phyloP scores from a whole-genome alignment of 92 coral and sea anemone genomes.

The Zoanthus sansibaricus region DNA sequence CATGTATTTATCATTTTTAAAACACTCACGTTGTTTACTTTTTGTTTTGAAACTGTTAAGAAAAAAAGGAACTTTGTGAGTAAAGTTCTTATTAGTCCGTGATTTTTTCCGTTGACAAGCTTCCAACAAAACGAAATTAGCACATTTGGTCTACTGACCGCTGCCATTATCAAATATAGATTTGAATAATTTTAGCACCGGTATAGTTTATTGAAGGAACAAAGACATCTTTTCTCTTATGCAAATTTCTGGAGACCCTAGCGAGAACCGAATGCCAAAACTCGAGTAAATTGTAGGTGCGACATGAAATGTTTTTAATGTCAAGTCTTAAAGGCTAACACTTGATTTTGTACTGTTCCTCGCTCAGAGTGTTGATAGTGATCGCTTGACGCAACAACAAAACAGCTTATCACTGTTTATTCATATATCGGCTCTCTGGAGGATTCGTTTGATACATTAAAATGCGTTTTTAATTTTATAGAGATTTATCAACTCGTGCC shows the following conservation, averaged over 20 bases:
- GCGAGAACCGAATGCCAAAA: constrained; percentile 19
- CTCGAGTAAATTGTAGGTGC: constrained; percentile 17
- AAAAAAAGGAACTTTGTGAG: not conserved
- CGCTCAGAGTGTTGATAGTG: not conserved
- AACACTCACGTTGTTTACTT: not conserved
- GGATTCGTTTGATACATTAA: not conserved
- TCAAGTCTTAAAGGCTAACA: not conserved
- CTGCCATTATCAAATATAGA: constrained; percentile 38
- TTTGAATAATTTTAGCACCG: constrained; percentile 46
- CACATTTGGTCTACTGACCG: constrained; percentile 44
- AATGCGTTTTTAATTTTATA: not conserved
- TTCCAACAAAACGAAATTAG: constrained; percentile 31
- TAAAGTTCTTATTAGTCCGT: constrained; percentile 10
- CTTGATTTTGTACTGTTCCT: constrained; percentile 11
- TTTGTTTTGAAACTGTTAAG: not conserved
- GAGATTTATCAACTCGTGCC: not conserved
- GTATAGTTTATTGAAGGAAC: constrained; percentile 35
- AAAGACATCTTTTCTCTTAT: constrained; percentile 37
- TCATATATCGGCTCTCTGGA: not conserved
- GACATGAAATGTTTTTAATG: not conserved
- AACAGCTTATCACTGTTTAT: not conserved
- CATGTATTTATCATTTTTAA: not conserved
- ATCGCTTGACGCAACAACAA: not conserved
- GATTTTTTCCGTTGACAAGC: constrained; percentile 31
- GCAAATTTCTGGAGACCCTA: constrained; percentile 36